phyloP scores from a whole-genome alignment of 2,888 invertebrate species.

The Onchidella celtica region DNA sequence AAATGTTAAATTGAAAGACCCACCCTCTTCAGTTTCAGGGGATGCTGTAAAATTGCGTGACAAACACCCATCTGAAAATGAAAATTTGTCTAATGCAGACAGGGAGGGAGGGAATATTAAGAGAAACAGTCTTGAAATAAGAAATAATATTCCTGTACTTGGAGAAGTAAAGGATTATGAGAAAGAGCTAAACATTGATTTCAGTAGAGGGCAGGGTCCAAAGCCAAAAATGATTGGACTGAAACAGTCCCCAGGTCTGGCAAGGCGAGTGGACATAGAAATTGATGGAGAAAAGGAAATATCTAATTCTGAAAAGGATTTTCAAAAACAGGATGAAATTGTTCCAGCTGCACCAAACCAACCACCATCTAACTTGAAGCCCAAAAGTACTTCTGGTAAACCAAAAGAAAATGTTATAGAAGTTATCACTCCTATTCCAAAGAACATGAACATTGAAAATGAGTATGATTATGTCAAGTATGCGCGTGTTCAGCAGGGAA shows the following conservation, averaged over 20 bases:
- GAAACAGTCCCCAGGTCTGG: slow-evolving; percentile 78
- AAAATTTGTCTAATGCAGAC: background rate
- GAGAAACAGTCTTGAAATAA: slow-evolving; percentile 76
- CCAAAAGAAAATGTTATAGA: slow-evolving; percentile 44
- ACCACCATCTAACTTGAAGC: background rate
- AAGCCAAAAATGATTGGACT: slow-evolving; percentile 71
- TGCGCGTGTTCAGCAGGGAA: slow-evolving; percentile 82
- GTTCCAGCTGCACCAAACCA: too few species aligned
- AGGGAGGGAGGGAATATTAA: slow-evolving; percentile 43
- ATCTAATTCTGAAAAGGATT: background rate
- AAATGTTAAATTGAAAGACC: slow-evolving; percentile 42
- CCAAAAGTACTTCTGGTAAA: slow-evolving; percentile 29
- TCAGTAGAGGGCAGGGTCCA: slow-evolving; percentile 62
- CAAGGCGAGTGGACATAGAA: slow-evolving; percentile 66
- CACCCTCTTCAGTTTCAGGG: background rate
- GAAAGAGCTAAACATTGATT: slow-evolving; percentile 60
- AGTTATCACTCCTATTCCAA: slow-evolving; percentile 53
- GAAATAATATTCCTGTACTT: slow-evolving; percentile 77
- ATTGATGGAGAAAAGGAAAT: slow-evolving; percentile 5
- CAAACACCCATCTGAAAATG: background rate
- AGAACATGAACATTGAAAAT: slow-evolving; percentile 74
- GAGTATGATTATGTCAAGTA: slow-evolving; percentile 79
- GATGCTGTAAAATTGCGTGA: slow-evolving; percentile 35
- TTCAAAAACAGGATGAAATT: slow-evolving; percentile 1
- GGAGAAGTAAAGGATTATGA: slow-evolving; percentile 76